These are phyloP conservation scores for Drosophila crucigera DNA, from an alignment of 2,888 invertebrate species.

Conservation along the genomic window DNA sequence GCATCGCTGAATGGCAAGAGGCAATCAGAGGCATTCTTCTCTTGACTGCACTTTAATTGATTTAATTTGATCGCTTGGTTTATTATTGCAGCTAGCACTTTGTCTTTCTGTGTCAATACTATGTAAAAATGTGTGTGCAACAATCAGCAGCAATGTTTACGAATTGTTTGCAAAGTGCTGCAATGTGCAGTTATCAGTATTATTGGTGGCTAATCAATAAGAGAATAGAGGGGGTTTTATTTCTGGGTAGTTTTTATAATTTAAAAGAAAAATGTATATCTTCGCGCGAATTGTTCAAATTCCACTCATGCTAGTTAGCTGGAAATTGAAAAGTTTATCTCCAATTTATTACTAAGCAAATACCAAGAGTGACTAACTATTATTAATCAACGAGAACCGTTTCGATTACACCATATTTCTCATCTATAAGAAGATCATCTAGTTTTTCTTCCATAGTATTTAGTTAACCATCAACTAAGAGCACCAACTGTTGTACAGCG, in stretches of 20 bases:
- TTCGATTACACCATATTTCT: slow-evolving; percentile 27
- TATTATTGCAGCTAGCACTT: slow-evolving; percentile 76
- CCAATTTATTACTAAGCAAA: background rate
- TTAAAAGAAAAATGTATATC: background rate
- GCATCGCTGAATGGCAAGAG: slow-evolving; percentile 42
- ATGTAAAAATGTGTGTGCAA: slow-evolving; percentile 57
- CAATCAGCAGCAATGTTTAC: slow-evolving; percentile 40
- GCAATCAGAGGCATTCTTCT: slow-evolving; percentile 65
- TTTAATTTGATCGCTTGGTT: slow-evolving; percentile 75
- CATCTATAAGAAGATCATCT: background rate
- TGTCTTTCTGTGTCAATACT: slow-evolving; percentile 74
- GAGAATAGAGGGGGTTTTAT: background rate
- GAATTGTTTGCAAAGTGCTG: slow-evolving; percentile 6
- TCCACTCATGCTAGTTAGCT: background rate
- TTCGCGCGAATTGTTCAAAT: background rate
- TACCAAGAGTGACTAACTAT: background rate
- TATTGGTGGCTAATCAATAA: background rate
- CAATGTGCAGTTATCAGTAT: background rate
- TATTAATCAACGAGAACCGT: background rate
- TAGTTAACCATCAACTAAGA: background rate
- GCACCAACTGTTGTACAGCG: background rate
- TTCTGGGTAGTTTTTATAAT: background rate
- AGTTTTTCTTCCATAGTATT: background rate
- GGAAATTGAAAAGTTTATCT: background rate
- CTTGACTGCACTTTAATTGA: slow-evolving; percentile 69